These are phyloP conservation scores for Drosophila tropicalis DNA, from an alignment of 1,140 invertebrate genomes.

Conservation along the genomic window DNA sequence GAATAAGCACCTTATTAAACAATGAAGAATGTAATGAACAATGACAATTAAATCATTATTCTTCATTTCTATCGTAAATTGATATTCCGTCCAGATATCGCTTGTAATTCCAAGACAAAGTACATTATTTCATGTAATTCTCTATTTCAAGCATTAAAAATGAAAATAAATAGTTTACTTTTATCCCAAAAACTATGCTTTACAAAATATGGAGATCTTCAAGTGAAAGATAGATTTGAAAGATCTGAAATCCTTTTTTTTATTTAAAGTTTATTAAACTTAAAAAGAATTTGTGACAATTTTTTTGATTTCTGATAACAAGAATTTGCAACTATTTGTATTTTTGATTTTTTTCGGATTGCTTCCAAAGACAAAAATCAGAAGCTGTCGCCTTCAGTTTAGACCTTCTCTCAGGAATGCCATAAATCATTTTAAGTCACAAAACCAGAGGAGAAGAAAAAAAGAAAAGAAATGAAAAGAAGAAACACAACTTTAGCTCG, in stretches of 20 bases:
- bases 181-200: neutral
- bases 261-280: too few species aligned
- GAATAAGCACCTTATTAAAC: too few species aligned
- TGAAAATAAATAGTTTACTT: neutral
- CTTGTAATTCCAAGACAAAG: too few species aligned
- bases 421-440: conserved; percentile 58
- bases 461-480: neutral
- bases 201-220: neutral
- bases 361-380: conserved; percentile 37
- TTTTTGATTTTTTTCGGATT: neutral
- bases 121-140: too few species aligned
- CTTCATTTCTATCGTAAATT: too few species aligned
- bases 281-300: too few species aligned
- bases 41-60: too few species aligned
- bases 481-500: conserved; percentile 16
- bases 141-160: too few species aligned
- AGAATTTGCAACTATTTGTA: neutral
- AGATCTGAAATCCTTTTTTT: neutral
- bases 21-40: too few species aligned
- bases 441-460: conserved; percentile 13
- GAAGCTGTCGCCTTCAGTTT: conserved; percentile 39
- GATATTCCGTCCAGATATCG: too few species aligned
- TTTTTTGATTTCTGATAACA: too few species aligned
- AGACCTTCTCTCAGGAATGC: conserved; percentile 45
- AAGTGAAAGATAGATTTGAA: neutral